Evolutionary conservation across 2,797 vertebrate species (phyloP), one percentile per base, ranked within the genome.

Genomic region (Hypotaenidia okinawae): DNA sequence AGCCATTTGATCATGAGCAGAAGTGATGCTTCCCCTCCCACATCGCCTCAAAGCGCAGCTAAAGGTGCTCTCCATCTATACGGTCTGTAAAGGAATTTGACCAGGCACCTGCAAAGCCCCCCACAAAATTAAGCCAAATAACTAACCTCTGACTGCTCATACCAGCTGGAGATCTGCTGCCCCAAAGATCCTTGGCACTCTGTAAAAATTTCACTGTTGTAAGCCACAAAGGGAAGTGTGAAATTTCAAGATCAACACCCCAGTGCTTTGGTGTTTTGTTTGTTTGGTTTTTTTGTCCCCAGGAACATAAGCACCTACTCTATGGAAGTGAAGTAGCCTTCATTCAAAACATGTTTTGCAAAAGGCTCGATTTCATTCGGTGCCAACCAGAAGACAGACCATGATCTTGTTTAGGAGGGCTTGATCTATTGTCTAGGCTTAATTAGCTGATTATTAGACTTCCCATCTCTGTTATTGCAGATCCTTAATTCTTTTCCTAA

Each of bases 401-500:
- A 8, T 45, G 25, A 82, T 43, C 67, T 81, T 90, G 84, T 45
- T 91, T 82, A 61, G 32, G 63, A 84, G 18, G 41, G 43, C 28
- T 79, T 39, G 28, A 67, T 82, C 85, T 73, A 90, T 88, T 94
- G 83, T 91, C 64, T 73, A 74, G 28, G 37, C 74, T 83, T 84
- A 90, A 93, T 94, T 90, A 91, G 81, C 49, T 94, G 32, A 77
- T 80, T 94, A 77, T 82, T 91, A 90, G 68, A 90, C 85, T 93
- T 94, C 83, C 95, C 85, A 91, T 90, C 94, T 95, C 64, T 94
- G 84, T 96, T 95, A 80, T 58, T 92, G 70, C 39, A 79, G 67
- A 76, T 77, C 45, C 33, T 93, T 94, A 64, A 70, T 82, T 79
- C 67, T 74, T 86, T 87, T 43, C 35, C 62, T 73, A 91, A 57